A percentile compares a stretch with the other conserved stretches of the same genome.
Conservation (phyloP, 2,888 invertebrate genomes). For the Drosophila subsilvestris region DNA sequence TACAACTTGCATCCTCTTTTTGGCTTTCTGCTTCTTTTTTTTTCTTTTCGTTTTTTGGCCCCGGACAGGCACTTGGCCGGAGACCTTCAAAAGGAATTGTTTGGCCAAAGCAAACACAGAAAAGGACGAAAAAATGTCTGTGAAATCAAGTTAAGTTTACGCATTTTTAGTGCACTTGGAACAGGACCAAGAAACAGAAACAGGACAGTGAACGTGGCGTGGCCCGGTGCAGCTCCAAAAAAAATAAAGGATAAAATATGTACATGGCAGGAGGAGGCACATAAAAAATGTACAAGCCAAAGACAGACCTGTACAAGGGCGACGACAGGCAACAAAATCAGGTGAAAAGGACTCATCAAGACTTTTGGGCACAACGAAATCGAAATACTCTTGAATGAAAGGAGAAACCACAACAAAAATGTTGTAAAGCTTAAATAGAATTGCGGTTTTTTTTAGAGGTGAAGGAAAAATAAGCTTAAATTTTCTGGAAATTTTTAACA, state of each 20-base stretch:
- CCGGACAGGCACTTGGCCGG: slow-evolving; percentile 25
- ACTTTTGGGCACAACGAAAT: not conserved
- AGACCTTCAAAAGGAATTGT: slow-evolving; percentile 56
- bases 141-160: slow-evolving; percentile 55
- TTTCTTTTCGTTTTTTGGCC: slow-evolving; percentile 4
- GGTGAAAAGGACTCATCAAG: not conserved
- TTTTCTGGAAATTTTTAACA: not conserved
- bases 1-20: slow-evolving; percentile 74
- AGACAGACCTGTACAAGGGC: slow-evolving; percentile 8
- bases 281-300: slow-evolving; percentile 56
- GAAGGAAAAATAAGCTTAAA: no score
- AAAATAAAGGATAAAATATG: slow-evolving; percentile 58
- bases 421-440: accelerated
- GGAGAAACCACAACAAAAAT: not conserved
- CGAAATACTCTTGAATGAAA: not conserved
- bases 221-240: not conserved
- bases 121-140: slow-evolving; percentile 45
- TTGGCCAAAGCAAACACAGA: slow-evolving; percentile 69
- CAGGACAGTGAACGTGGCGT: not conserved
- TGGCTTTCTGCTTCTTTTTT: slow-evolving; percentile 9
- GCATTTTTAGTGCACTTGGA: slow-evolving; percentile 60
- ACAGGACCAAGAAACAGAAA: slow-evolving; percentile 40
- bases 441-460: not conserved
- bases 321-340: slow-evolving; percentile 23
- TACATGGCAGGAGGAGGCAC: slow-evolving; percentile 42